These are phyloP conservation scores for Gadus chalcogrammus DNA, from an alignment of 2,113 vertebrate species.

Conservation along the genomic window DNA sequence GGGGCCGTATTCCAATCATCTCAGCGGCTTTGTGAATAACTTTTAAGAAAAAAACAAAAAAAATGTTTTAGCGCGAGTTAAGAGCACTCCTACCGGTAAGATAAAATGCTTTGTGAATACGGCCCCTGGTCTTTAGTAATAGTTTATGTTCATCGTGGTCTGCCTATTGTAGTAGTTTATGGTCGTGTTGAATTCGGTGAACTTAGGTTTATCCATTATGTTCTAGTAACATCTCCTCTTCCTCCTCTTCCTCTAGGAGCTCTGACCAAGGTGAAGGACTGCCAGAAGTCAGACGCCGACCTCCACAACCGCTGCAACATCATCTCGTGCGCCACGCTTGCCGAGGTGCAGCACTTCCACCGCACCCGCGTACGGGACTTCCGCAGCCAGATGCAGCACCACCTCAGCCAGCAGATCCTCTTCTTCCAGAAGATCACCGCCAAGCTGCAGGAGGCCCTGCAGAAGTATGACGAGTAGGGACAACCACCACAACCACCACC, in stretches of 20 bases:
- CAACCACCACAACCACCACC: neutral
- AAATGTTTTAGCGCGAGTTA: too few relatives aligned
- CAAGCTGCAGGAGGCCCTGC: slow-evolving; percentile 91
- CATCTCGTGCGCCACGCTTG: slow-evolving; percentile 93
- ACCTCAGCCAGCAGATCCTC: slow-evolving; percentile 90
- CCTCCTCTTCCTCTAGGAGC: slow-evolving; percentile 75
- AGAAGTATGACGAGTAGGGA: slow-evolving; percentile 79
- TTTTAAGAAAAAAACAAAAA: too few relatives aligned
- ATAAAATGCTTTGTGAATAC: too few relatives aligned
- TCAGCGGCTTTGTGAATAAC: too few relatives aligned
- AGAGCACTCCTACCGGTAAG: too few relatives aligned
- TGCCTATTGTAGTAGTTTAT: too few relatives aligned
- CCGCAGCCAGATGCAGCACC: slow-evolving; percentile 94
- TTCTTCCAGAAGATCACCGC: slow-evolving; percentile 97
- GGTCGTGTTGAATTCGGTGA: too few relatives aligned
- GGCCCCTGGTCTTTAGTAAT: too few relatives aligned
- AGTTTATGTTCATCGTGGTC: too few relatives aligned
- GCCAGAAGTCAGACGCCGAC: slow-evolving; percentile 84
- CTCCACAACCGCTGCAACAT: slow-evolving; percentile 96
- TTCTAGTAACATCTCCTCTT: slow-evolving; percentile 19
- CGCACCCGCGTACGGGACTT: slow-evolving; percentile 93
- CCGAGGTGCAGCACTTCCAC: slow-evolving; percentile 98
- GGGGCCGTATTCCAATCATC: too few relatives aligned
- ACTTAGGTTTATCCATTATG: too few relatives aligned
- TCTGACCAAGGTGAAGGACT: slow-evolving; percentile 95